These are phyloP conservation scores for Thamnophis elegans DNA, from an alignment of 2,797 vertebrate genomes.

Conservation along the genomic window DNA sequence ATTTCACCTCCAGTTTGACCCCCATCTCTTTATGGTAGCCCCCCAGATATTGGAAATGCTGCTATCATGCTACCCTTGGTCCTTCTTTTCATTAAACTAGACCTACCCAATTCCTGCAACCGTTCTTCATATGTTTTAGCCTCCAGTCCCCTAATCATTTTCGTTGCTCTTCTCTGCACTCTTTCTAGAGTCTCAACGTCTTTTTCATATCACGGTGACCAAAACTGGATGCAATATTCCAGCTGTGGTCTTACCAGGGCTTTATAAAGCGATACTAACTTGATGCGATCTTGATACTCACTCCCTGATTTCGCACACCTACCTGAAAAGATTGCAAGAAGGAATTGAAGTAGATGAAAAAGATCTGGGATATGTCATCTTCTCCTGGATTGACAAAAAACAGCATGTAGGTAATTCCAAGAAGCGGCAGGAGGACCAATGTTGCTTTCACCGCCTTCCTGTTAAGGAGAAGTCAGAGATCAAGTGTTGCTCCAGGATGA, in stretches of 20 bases:
- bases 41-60: background rate
- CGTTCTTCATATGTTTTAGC: background rate
- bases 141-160: background rate
- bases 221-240: background rate
- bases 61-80: background rate
- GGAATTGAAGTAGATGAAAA: conserved; percentile 99
- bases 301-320: background rate
- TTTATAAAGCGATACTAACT: background rate
- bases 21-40: background rate
- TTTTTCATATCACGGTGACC: background rate
- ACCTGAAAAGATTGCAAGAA: conserved; percentile 99
- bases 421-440: conserved; percentile 88
- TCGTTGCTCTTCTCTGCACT: background rate
- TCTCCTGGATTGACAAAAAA: conserved; percentile 97
- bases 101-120: background rate
- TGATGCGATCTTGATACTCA: background rate
- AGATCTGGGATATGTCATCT: conserved; percentile 94
- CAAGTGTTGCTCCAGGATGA: background rate
- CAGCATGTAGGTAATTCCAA: conserved; percentile 98
- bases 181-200: background rate
- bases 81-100: too few relatives aligned
- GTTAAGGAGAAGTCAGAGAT: conserved; percentile 42
- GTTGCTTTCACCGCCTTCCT: conserved; percentile 98
- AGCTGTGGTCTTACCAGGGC: background rate
- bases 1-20: too few relatives aligned